Conservation (phyloP, 2,888 invertebrate species). For the Drosophila fulvimacula region DNA sequence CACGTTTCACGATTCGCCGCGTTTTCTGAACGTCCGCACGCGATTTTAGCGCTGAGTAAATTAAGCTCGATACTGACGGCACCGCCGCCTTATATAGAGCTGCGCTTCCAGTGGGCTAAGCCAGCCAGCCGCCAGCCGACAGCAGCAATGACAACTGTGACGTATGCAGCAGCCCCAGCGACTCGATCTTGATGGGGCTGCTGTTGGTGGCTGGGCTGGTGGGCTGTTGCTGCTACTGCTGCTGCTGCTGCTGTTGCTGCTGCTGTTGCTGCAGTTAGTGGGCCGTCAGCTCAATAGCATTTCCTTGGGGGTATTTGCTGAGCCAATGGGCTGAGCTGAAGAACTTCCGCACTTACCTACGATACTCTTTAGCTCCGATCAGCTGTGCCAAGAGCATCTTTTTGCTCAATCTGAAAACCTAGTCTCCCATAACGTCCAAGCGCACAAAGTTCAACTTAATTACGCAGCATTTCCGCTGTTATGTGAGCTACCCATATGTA, state of each 20-base stretch:
- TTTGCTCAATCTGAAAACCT: background rate
- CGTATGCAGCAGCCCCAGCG: slow-evolving; percentile 44
- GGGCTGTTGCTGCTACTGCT: too few relatives aligned
- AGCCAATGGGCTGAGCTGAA: background rate
- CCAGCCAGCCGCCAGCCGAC: slow-evolving; percentile 28
- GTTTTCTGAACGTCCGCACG: slow-evolving; percentile 76
- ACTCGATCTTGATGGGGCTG: slow-evolving; percentile 29
- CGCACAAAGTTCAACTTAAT: slow-evolving; percentile 56
- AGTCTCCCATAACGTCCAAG: slow-evolving; percentile 65
- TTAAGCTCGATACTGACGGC: slow-evolving; percentile 79
- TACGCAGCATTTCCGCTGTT: slow-evolving; percentile 62
- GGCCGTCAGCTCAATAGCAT: slow-evolving; percentile 41
- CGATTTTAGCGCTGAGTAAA: slow-evolving; percentile 81
- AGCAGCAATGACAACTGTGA: slow-evolving; percentile 66
- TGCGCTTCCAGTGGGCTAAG: slow-evolving; percentile 51
- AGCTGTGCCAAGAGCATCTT: slow-evolving; percentile 9
- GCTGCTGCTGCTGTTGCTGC: slow-evolving; percentile 15
- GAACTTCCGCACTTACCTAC: slow-evolving; percentile 29
- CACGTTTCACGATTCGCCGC: slow-evolving; percentile 52
- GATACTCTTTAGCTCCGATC: background rate
- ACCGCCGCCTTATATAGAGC: slow-evolving; percentile 80
- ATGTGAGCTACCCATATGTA: slow-evolving; percentile 8
- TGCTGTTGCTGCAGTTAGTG: slow-evolving; percentile 17
- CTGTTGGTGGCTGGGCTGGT: slow-evolving; percentile 21
- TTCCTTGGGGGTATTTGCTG: slow-evolving; percentile 40